Evolutionary conservation across 2,888 invertebrate species (phyloP).

Genomic region (Sceliomorpha sp.): DNA sequence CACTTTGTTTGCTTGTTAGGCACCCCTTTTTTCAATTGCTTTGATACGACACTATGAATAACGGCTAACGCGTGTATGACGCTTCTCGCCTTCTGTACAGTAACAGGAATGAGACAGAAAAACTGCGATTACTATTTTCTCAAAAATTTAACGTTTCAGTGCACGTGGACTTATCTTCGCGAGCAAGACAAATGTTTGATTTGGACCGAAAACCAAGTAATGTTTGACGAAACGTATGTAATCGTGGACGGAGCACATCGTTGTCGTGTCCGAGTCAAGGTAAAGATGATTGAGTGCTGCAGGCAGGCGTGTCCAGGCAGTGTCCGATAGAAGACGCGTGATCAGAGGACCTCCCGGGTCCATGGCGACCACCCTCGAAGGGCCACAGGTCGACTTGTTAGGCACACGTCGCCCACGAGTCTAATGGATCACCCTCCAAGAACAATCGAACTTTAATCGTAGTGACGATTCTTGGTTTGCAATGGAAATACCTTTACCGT

Average conservation of each 20-base stretch:
- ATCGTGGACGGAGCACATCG: slow-evolving; percentile 25
- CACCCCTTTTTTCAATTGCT: slow-evolving; percentile 37
- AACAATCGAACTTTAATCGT: slow-evolving; percentile 23
- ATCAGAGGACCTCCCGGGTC: slow-evolving; percentile 78
- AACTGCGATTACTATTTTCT: slow-evolving; percentile 16
- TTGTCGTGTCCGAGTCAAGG: slow-evolving; percentile 61
- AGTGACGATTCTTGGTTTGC: slow-evolving; percentile 10
- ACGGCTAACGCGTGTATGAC: slow-evolving; percentile 47
- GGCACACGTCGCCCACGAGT: slow-evolving; percentile 67
- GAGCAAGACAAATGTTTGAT: too few species aligned
- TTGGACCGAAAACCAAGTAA: too few species aligned
- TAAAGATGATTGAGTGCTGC: slow-evolving; percentile 74
- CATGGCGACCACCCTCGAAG: slow-evolving; percentile 76
- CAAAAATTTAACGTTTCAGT: too few species aligned
- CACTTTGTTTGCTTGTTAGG: slow-evolving; percentile 55
- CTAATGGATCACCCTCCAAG: slow-evolving; percentile 37
- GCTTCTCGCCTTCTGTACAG: slow-evolving; percentile 36
- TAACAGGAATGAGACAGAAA: slow-evolving; percentile 30
- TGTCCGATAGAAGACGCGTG: slow-evolving; percentile 74
- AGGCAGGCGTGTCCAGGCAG: slow-evolving; percentile 76
- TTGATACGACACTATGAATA: slow-evolving; percentile 41
- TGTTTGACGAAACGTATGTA: slow-evolving; percentile 6
- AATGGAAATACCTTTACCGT: slow-evolving; percentile 4
- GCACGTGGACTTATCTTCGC: too few species aligned
- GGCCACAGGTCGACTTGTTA: slow-evolving; percentile 79